These are phyloP conservation scores for Scaptomyza parva DNA, from an alignment of 2,888 invertebrate genomes.

Conservation along the genomic window DNA sequence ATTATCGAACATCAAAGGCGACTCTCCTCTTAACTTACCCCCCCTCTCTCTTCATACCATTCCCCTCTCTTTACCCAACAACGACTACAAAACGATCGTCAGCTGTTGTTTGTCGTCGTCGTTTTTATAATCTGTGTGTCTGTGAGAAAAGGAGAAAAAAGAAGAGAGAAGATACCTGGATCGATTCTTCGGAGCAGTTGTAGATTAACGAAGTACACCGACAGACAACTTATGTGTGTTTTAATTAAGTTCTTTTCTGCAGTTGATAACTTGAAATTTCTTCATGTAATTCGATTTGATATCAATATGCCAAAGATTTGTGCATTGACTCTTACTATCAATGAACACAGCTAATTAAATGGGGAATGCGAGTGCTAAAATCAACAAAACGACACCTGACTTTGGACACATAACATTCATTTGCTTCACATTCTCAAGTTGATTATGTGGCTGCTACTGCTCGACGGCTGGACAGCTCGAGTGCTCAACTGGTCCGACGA, in stretches of 20 bases:
- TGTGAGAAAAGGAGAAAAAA: not conserved
- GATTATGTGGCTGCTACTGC: conserved; percentile 8
- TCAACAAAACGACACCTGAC: conserved; percentile 7
- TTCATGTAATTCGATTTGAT: too few species aligned
- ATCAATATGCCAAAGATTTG: too few species aligned
- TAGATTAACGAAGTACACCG: not conserved
- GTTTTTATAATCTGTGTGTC: conserved; percentile 1
- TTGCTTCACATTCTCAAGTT: not conserved
- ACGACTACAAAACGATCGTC: conserved; percentile 27
- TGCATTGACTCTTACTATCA: conserved; percentile 1
- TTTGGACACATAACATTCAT: not conserved
- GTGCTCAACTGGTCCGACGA: not conserved
- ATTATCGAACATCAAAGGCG: conserved; percentile 83
- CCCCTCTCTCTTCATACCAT: not conserved
- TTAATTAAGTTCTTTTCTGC: too few species aligned
- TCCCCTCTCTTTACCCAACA: not conserved
- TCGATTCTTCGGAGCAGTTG: not conserved
- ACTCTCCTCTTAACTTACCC: conserved; percentile 11
- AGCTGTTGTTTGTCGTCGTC: conserved; percentile 32
- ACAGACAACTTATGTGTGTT: not conserved
- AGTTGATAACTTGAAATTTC: too few species aligned
- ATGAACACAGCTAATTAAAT: conserved; percentile 28
- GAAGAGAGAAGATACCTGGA: not conserved
- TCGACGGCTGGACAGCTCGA: too few species aligned
- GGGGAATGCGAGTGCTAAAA: conserved; percentile 1